Evolutionary conservation across 2,797 vertebrate species (phyloP).

Genomic region (Typhlichthys eigenmanni): DNA sequence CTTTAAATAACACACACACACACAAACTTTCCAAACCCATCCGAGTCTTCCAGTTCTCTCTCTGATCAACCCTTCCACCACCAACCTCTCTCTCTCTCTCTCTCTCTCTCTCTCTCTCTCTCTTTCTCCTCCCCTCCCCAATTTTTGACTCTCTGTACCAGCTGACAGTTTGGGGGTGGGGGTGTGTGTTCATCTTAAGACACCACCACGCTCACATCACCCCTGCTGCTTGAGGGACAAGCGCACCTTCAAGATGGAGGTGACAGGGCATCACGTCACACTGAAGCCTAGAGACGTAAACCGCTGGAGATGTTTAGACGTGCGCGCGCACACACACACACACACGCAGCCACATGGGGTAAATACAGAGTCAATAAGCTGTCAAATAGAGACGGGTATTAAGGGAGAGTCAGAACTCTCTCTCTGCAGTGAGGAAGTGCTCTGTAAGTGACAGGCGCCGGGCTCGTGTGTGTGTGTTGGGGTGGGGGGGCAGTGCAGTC

Average conservation of each 20-base stretch:
- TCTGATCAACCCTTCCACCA: conserved; percentile 17
- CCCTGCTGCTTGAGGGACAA: conserved; percentile 78
- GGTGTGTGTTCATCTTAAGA: conserved; percentile 66
- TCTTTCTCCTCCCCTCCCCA: conserved; percentile 2
- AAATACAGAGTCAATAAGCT: conserved; percentile 80
- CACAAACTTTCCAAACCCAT: background rate
- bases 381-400: conserved; percentile 82
- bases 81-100: conserved; percentile 54
- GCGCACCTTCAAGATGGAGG: conserved; percentile 75
- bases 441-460: conserved; percentile 75
- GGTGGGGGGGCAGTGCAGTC: conserved; percentile 62
- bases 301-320: conserved; percentile 70
- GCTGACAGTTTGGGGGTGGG: conserved; percentile 63
- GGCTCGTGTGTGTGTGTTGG: conserved; percentile 49
- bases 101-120: conserved; percentile 34
- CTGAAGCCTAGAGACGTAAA: conserved; percentile 73
- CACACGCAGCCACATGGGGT: conserved; percentile 53
- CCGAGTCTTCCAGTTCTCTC: no score
- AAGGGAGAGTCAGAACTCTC: conserved; percentile 77
- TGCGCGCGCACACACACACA: conserved; percentile 25
- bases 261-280: conserved; percentile 71
- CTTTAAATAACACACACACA: conserved; percentile 3
- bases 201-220: conserved; percentile 47
- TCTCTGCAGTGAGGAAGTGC: conserved; percentile 70
- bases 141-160: no score